Base-by-base conservation (phyloP, 2,797 vertebrate species). In the Siniperca scherzeri region DNA sequence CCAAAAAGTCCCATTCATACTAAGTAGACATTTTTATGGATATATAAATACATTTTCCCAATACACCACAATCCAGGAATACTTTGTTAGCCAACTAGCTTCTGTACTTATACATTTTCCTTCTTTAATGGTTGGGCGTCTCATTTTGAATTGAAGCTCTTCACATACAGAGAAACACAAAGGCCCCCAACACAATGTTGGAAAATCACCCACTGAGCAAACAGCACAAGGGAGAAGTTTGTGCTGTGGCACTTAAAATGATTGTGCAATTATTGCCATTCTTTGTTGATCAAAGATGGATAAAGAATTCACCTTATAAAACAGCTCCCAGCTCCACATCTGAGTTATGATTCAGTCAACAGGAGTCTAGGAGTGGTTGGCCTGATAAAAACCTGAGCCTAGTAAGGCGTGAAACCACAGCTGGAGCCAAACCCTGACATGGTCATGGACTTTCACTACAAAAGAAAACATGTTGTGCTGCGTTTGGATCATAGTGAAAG, bases 321-420 rank as follows among this genome's bases (percentile, higher is more conserved):
- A 78, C 77, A 69, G 44, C 81, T 84, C 22, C 46, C 69, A 60
- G 56, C 48, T 48, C 36, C 11, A 40, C 21, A 87, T 90, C 84
- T 80, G 50, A 68, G 30, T 36, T 66, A 75, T 56, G 38, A 72
- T 90, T 92, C 85, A 90, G 83, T 90, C 87, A 87, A 84, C 84
- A 84, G 68, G 64, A 86, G 61, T 36, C 17, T 36, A 55, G 91
- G 90, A 87, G 91, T 75, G 91, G 88, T 69, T 62, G 69, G 25
- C 27, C 62, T 79, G 81, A 90, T 88, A 87, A 90, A 65, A 48
- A 62, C 50, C 25, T 33, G 69, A 76, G 65, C 74, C 80, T 36
- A 77, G 25, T 1, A 11, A 81, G 48, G 36, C 6, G 5, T 72
- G 65, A 87, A 77, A 80, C 38, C 72, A 74, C 27, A 69, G 17